Evolutionary conservation across 2,113 vertebrate genomes (phyloP).

Genomic region (Myiopsitta monachus): DNA sequence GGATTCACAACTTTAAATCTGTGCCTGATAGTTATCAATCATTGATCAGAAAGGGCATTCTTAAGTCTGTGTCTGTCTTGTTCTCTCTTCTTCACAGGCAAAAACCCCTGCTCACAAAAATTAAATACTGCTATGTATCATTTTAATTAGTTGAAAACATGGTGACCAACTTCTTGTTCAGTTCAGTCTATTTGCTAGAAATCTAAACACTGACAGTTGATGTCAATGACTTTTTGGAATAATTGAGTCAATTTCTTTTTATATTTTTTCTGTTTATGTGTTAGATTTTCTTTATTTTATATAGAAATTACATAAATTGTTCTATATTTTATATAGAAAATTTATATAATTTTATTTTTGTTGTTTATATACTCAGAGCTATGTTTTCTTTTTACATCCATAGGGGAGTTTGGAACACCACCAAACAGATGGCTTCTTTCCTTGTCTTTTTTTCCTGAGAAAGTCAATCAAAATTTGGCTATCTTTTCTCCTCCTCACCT

Average conservation of each 20-base stretch:
- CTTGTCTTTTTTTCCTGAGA: neutral
- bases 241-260: neutral
- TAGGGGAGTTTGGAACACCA: neutral
- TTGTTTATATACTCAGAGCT: neutral
- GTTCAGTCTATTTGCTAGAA: neutral
- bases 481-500: neutral
- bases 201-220: neutral
- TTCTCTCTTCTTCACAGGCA: neutral
- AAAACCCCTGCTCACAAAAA: neutral
- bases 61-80: neutral
- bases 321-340: neutral
- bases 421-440: neutral
- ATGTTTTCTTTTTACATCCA: neutral
- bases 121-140: neutral
- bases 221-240: neutral
- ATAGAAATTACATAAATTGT: neutral
- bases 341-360: neutral
- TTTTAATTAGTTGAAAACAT: neutral
- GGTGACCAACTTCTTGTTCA: neutral
- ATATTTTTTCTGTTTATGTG: neutral
- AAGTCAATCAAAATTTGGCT: neutral
- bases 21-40: neutral
- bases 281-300: neutral
- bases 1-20: neutral
- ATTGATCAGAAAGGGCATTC: neutral